Evolutionary conservation across 2,113 vertebrate genomes (phyloP), one percentile per base, ranked within the genome.

Genomic region (Vulpes lagopus): DNA sequence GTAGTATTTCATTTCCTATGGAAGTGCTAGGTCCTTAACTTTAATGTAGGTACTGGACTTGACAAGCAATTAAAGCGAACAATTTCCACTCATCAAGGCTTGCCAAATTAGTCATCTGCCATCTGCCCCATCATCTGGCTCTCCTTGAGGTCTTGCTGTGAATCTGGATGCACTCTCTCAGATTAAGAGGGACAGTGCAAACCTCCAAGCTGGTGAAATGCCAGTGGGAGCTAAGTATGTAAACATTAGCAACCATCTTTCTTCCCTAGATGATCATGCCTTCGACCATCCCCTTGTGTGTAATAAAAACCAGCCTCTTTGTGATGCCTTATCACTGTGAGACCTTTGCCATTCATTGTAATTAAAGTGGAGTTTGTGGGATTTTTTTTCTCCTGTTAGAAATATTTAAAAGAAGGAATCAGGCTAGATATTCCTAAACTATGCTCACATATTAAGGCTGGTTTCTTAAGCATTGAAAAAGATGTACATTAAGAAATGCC

Each of bases 21-120:
- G 89, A 98, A 98, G 97, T 98, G 97, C 97, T 98, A 59, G 97
- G 98, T 98, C 98, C 99, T 99, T 99, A 99, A 99, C 98, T 98
- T 98, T 98, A 98, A 98, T 98, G 97, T 98, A 98, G 97, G 98
- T 98, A 99, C 98, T 96, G 98, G 99, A 99, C 99, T 99, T 99
- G 99, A 99, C 99, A 99, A 99, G 99, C 99, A 99, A 99, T 99
- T 99, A 99, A 99, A 99, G 98, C 98, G 98, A 99, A 99, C 98
- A 98, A 99, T 99, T 99, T 99, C 98, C 98, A 99, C 99, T 99
- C 98, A 99, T 99, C 99, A 99, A 97, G 98, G 98, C 98, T 99
- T 98, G 98, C 98, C 98, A 99, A 99, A 99, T 99, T 98, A 99
- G 98, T 99, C 99, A 99, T 98, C 97, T 98, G 97, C 99, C 99